A percentile compares a stretch with the other conserved stretches of the same genome.
These are phyloP conservation scores for Achroia grisella DNA, from an alignment of 1,140 invertebrate species.

Conservation along the genomic window DNA sequence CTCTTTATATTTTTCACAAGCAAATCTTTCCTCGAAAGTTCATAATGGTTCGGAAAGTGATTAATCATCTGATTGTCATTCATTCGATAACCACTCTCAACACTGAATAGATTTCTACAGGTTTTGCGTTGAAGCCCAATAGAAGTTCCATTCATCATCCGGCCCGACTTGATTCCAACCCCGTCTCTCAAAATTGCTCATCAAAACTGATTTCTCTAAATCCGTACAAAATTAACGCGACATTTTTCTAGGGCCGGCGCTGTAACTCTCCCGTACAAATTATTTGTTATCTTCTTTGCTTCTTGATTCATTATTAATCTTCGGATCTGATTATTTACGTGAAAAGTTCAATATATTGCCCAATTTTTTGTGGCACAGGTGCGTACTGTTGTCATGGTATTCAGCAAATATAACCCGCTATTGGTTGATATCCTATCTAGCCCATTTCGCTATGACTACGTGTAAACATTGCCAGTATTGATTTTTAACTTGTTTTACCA, in stretches of 20 bases:
- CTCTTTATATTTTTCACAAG: slow-evolving; percentile 96
- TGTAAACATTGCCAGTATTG: slow-evolving; percentile 32
- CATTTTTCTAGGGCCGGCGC: slow-evolving; percentile 59
- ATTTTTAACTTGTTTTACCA: slow-evolving; percentile 24
- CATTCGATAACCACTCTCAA: slow-evolving; percentile 93
- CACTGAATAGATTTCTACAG: slow-evolving; percentile 92
- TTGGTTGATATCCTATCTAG: slow-evolving; percentile 24
- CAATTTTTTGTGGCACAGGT: slow-evolving; percentile 23
- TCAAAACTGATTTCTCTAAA: slow-evolving; percentile 95
- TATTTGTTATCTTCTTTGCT: slow-evolving; percentile 35
- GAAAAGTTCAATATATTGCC: slow-evolving; percentile 17
- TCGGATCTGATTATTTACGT: slow-evolving; percentile 3
- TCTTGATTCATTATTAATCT: slow-evolving; percentile 37
- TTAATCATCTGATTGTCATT: slow-evolving; percentile 94
- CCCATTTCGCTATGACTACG: slow-evolving; percentile 34
- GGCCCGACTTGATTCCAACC: slow-evolving; percentile 93
- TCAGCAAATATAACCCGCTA: slow-evolving; percentile 24
- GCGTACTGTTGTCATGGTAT: slow-evolving; percentile 27
- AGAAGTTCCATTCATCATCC: slow-evolving; percentile 98
- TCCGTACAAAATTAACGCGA: slow-evolving; percentile 89
- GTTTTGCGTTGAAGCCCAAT: slow-evolving; percentile 95
- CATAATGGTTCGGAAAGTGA: slow-evolving; percentile 96
- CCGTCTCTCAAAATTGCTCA: slow-evolving; percentile 94
- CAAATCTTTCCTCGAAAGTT: slow-evolving; percentile 89
- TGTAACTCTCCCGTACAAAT: slow-evolving; percentile 41